Conservation (phyloP, 2,113 vertebrate species). For the Physeter macrocephalus region DNA sequence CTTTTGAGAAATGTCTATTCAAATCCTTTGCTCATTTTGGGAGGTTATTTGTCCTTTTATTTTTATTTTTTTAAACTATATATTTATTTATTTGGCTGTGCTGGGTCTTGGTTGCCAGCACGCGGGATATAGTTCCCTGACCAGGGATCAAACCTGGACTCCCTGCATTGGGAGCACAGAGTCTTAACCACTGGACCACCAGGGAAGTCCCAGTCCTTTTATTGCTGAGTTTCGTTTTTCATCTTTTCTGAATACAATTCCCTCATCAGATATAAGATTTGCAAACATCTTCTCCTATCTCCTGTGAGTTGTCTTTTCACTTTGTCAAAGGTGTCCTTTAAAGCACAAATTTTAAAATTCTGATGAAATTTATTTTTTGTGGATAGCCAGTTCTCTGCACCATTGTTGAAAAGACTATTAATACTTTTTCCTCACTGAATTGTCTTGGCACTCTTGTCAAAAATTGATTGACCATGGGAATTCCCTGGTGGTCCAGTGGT, state of each 20-base stretch:
- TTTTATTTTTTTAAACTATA: too few relatives aligned
- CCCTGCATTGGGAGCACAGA: too few relatives aligned
- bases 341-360: not conserved
- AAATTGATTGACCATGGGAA: too few relatives aligned
- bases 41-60: too few relatives aligned
- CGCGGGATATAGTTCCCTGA: too few relatives aligned
- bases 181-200: too few relatives aligned
- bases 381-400: not conserved
- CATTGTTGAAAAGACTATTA: not conserved
- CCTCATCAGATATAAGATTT: not conserved
- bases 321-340: not conserved
- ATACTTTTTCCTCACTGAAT: not conserved
- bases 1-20: too few relatives aligned
- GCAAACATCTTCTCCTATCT: not conserved
- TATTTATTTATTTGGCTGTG: too few relatives aligned
- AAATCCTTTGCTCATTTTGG: too few relatives aligned
- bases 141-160: too few relatives aligned
- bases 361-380: not conserved
- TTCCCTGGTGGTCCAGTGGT: too few relatives aligned
- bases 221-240: not conserved
- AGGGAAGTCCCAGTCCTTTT: not conserved
- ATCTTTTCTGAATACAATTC: not conserved
- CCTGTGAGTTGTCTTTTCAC: not conserved
- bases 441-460: not conserved
- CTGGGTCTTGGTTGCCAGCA: too few relatives aligned